Evolutionary conservation across 2,797 vertebrate genomes (phyloP).

Genomic region (Cichlasoma orientale): DNA sequence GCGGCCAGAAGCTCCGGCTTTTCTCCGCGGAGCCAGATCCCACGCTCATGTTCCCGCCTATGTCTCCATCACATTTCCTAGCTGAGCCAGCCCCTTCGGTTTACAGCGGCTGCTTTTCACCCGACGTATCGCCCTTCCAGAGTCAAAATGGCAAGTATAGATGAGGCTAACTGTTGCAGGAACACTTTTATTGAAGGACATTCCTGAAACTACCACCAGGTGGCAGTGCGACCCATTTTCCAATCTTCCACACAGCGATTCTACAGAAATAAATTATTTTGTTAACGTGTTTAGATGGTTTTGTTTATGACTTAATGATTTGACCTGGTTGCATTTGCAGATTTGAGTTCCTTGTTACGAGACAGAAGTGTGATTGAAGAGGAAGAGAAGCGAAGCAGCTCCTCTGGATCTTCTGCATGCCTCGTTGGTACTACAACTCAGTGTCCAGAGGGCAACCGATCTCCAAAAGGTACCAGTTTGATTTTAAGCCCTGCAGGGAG

Average conservation of each 20-base stretch:
- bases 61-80: slow-evolving; percentile 67
- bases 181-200: neutral
- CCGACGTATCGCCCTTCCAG: slow-evolving; percentile 71
- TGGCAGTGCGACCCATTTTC: neutral
- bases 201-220: slow-evolving; percentile 25
- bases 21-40: slow-evolving; percentile 79
- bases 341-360: slow-evolving; percentile 74
- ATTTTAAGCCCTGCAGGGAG: neutral
- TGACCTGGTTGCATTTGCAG: slow-evolving; percentile 57
- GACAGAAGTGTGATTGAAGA: slow-evolving; percentile 80
- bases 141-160: slow-evolving; percentile 69
- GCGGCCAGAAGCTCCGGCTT: slow-evolving; percentile 86
- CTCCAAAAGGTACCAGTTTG: slow-evolving; percentile 78
- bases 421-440: slow-evolving; percentile 91
- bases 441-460: slow-evolving; percentile 66
- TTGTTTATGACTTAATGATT: neutral
- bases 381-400: slow-evolving; percentile 80
- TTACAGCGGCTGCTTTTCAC: slow-evolving; percentile 67
- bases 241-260: neutral
- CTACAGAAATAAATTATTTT: neutral
- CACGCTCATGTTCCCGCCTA: slow-evolving; percentile 45
- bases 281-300: neutral
- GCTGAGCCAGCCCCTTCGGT: slow-evolving; percentile 65
- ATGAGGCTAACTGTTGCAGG: too few relatives aligned
- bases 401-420: slow-evolving; percentile 88